Percentiles rank a stretch among this genome's conserved stretches.
Evolutionary conservation across 2,888 invertebrate genomes (phyloP).

Genomic region (Metacarcinus magister): DNA sequence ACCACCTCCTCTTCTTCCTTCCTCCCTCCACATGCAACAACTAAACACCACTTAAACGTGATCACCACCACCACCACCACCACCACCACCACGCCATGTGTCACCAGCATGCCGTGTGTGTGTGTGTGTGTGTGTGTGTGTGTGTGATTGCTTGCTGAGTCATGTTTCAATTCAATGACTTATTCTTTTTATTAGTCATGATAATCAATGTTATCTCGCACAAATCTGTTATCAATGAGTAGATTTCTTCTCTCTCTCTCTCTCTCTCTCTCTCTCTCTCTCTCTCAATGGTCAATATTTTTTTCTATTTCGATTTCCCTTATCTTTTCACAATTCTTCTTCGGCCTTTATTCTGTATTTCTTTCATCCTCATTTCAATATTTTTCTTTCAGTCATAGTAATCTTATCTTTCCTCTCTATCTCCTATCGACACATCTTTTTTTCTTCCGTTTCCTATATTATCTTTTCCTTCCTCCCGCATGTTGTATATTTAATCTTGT

Average conservation of each 20-base stretch:
- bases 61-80: background rate
- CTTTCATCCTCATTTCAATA: background rate
- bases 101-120: background rate
- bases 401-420: background rate
- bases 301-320: background rate
- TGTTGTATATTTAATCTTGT: background rate
- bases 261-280: constrained; percentile 26
- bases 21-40: background rate
- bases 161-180: background rate
- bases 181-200: background rate
- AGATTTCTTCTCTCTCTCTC: background rate
- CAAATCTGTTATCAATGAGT: background rate
- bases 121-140: constrained; percentile 36
- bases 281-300: too few species aligned
- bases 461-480: background rate
- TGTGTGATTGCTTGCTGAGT: background rate
- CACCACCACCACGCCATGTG: background rate
- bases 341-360: background rate
- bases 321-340: background rate
- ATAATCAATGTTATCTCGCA: background rate
- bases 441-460: background rate
- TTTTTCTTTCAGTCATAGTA: background rate
- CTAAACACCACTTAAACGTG: background rate
- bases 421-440: background rate
- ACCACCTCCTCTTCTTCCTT: background rate